Percentiles rank a stretch among this genome's conserved stretches.
Conservation (phyloP, 1,140 invertebrate species). For the Druon quercuslanigerum region DNA sequence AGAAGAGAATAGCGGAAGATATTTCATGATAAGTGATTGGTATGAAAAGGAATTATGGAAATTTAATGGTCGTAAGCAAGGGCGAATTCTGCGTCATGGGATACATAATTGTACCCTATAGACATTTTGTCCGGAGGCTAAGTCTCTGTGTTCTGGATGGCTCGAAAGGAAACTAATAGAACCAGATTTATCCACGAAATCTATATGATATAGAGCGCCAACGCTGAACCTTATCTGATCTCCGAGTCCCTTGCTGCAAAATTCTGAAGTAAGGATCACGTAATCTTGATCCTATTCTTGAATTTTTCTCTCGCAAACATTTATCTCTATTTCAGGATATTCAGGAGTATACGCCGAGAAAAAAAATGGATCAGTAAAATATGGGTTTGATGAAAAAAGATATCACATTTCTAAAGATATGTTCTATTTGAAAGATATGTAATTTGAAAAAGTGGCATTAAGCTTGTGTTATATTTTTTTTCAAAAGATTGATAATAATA, state of each 20-base stretch:
- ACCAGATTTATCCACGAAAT: neutral
- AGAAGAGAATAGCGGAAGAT: neutral
- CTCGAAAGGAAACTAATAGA: neutral
- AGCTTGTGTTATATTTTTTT: no score
- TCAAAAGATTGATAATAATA: no score
- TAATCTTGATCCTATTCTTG: neutral
- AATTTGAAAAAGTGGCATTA: no score
- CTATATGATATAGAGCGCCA: neutral
- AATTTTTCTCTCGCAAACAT: neutral
- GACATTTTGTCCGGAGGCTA: constrained; percentile 9
- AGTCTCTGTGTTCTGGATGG: neutral
- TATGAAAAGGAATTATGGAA: constrained; percentile 5
- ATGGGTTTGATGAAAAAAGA: no score
- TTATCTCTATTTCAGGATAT: neutral
- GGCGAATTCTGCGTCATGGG: constrained; percentile 1
- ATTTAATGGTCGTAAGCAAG: constrained; percentile 15
- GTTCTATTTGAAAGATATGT: no score
- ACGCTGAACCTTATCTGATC: neutral
- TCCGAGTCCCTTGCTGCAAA: neutral
- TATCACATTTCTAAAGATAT: no score
- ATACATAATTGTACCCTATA: neutral
- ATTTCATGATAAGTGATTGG: neutral
- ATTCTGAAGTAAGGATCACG: neutral
- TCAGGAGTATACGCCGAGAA: no score
- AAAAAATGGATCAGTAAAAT: no score